These are phyloP conservation scores for Sebastes iracundus DNA, from an alignment of 2,797 vertebrate genomes.

Conservation along the genomic window DNA sequence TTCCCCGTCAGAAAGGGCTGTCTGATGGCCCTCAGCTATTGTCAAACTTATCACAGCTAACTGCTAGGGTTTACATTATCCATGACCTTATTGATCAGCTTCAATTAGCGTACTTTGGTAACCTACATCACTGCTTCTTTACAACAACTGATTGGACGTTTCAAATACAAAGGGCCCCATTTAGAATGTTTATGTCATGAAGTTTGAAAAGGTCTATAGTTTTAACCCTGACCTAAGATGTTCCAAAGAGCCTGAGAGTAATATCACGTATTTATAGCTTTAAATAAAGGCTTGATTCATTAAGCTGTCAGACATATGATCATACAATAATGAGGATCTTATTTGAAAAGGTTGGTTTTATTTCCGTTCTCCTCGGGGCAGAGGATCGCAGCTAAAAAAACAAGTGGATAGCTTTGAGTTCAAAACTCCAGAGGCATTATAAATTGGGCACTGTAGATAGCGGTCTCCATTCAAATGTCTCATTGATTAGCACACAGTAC, in stretches of 20 bases:
- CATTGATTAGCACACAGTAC: neutral
- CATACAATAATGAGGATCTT: constrained; percentile 30
- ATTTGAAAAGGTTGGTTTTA: constrained; percentile 34
- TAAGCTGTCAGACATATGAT: constrained; percentile 33
- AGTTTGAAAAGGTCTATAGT: no score
- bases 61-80: no score
- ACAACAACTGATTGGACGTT: no score
- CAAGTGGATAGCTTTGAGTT: neutral
- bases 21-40: no score
- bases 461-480: neutral
- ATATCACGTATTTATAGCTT: neutral
- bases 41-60: no score
- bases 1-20: no score
- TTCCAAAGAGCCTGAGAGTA: neutral
- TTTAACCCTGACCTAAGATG: neutral
- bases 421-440: neutral
- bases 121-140: no score
- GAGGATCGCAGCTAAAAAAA: neutral
- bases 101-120: no score
- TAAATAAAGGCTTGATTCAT: constrained; percentile 42
- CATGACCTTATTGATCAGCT: no score
- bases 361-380: neutral
- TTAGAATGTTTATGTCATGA: no score
- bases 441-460: neutral
- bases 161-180: no score